Evolutionary conservation across 2,113 vertebrate genomes (phyloP).

Genomic region (Alligator mississippiensis): DNA sequence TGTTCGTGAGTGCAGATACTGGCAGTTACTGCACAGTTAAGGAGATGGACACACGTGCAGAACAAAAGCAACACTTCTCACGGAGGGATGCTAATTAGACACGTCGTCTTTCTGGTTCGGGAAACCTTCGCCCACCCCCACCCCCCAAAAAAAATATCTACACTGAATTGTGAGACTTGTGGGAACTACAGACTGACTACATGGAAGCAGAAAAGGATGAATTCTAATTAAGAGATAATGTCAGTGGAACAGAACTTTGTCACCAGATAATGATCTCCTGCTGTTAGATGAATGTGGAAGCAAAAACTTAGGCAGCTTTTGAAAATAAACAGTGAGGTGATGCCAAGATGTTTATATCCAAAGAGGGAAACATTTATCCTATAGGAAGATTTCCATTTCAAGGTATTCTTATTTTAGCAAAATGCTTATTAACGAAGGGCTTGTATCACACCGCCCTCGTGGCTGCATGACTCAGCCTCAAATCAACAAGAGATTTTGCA

Average conservation of each 20-base stretch:
- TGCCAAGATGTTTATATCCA: constrained; percentile 79
- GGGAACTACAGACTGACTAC: constrained; percentile 67
- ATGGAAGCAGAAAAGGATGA: constrained; percentile 62
- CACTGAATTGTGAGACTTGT: constrained; percentile 43
- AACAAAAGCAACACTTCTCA: constrained; percentile 39
- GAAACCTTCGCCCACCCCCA: constrained; percentile 45
- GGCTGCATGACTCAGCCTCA: not conserved
- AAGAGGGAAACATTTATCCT: constrained; percentile 69
- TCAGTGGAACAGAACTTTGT: constrained; percentile 75
- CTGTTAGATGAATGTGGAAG: constrained; percentile 80
- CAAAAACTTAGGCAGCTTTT: constrained; percentile 73
- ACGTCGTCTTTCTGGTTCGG: constrained; percentile 23
- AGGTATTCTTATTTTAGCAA: not conserved
- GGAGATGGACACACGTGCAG: not conserved
- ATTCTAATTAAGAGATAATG: constrained; percentile 80
- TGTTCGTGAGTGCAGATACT: not conserved
- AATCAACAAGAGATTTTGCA: not conserved
- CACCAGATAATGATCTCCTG: constrained; percentile 80
- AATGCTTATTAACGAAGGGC: constrained; percentile 53
- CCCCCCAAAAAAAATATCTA: constrained; percentile 52
- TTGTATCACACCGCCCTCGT: constrained; percentile 1
- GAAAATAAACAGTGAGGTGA: constrained; percentile 76
- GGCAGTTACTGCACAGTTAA: not conserved
- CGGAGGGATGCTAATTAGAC: constrained; percentile 58
- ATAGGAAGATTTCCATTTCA: constrained; percentile 61